Percentiles rank a stretch among this genome's conserved stretches.
These are phyloP conservation scores for Motacilla alba DNA, from an alignment of 2,113 vertebrate genomes.

Conservation along the genomic window DNA sequence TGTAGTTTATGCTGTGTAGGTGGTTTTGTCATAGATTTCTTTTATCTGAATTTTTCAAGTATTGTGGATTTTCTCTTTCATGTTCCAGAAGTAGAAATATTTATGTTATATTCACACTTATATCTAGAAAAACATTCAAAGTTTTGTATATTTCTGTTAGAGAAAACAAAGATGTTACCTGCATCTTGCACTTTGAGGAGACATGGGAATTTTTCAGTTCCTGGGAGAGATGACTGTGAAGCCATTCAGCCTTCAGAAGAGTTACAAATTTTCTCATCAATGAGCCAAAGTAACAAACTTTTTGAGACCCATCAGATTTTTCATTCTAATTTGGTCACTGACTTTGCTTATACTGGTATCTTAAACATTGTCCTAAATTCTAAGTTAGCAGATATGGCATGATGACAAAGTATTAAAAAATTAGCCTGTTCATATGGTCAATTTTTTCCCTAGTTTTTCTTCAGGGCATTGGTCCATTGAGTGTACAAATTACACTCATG, in stretches of 20 bases:
- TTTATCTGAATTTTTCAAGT: not conserved
- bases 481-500: not conserved
- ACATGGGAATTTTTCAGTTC: not conserved
- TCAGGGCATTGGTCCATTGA: not conserved
- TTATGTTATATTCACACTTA: not conserved
- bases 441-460: not conserved
- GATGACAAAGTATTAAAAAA: not conserved
- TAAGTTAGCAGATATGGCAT: not conserved
- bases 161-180: not conserved
- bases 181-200: not conserved
- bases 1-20: not conserved
- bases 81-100: not conserved
- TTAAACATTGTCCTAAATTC: not conserved
- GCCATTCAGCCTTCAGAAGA: not conserved
- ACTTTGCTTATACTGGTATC: not conserved
- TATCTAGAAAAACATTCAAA: not conserved
- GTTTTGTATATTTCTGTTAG: not conserved
- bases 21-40: not conserved
- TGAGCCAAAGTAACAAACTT: not conserved
- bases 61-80: not conserved
- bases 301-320: not conserved
- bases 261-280: not conserved
- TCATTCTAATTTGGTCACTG: not conserved
- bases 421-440: rapidly evolving
- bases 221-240: not conserved